Evolutionary conservation across 92 coral and sea anemone species (phyloP).

Genomic region (Heliopora coerulea): DNA sequence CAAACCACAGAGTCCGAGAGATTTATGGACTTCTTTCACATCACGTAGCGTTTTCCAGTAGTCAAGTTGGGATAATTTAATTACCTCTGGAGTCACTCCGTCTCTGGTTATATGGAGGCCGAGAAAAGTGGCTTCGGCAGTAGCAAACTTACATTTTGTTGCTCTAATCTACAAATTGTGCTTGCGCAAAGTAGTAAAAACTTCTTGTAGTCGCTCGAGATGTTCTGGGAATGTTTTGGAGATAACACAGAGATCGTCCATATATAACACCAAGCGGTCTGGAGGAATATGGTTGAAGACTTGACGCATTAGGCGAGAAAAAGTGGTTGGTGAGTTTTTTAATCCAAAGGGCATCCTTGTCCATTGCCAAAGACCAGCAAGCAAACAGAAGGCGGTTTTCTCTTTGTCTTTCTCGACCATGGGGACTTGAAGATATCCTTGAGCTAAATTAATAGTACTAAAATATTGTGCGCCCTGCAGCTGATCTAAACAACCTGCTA

Average conservation of each 20-base stretch:
- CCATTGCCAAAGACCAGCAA: conserved; percentile 23
- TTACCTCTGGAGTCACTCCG: conserved; percentile 27
- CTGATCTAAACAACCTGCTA: conserved; percentile 22
- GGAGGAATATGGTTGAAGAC: too few species aligned
- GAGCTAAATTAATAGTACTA: conserved; percentile 26
- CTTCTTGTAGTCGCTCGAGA: conserved; percentile 18
- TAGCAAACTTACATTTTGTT: conserved; percentile 37
- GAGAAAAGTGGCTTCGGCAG: conserved; percentile 29
- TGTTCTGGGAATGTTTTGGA: conserved; percentile 32
- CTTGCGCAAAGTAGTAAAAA: conserved; percentile 26
- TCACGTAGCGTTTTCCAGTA: too few species aligned
- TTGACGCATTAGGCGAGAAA: neutral
- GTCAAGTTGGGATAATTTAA: too few species aligned
- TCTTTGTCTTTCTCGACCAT: conserved; percentile 32
- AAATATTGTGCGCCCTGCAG: conserved; percentile 30
- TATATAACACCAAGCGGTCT: too few species aligned
- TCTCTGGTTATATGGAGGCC: conserved; percentile 38
- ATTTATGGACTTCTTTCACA: too few species aligned
- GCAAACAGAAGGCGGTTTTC: conserved; percentile 34
- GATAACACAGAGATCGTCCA: too few species aligned
- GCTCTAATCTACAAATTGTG: conserved; percentile 42
- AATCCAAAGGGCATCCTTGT: neutral
- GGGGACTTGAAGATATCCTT: conserved; percentile 36
- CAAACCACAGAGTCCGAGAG: too few species aligned
- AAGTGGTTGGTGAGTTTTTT: neutral